Evolutionary conservation across 2,888 invertebrate species (phyloP).

Genomic region (Cantharis flavilabris): DNA sequence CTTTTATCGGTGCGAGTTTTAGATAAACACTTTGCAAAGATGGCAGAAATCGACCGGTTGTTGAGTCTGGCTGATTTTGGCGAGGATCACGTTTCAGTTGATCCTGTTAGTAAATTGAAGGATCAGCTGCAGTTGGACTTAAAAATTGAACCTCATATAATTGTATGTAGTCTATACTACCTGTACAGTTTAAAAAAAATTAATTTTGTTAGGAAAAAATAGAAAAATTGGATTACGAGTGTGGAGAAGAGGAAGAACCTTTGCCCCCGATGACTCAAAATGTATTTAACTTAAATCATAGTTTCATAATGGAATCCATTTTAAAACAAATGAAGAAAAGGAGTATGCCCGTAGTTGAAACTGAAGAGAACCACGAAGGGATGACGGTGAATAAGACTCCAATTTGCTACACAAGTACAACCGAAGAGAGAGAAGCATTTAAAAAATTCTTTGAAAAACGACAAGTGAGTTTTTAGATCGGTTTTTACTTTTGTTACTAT

Average conservation of each 20-base stretch:
- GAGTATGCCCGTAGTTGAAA: constrained; percentile 40
- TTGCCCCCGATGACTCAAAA: constrained; percentile 73
- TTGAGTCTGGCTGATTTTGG: constrained; percentile 70
- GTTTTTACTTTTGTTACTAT: not conserved
- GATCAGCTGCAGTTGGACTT: constrained; percentile 55
- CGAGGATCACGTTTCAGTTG: constrained; percentile 63
- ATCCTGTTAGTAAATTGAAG: constrained; percentile 46
- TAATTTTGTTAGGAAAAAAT: constrained; percentile 23
- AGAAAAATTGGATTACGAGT: constrained; percentile 38
- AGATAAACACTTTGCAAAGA: constrained; percentile 63
- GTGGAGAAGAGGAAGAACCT: constrained; percentile 43
- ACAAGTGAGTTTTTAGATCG: constrained; percentile 49
- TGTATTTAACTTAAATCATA: constrained; percentile 72
- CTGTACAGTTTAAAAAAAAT: not conserved
- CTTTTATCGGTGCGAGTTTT: constrained; percentile 21
- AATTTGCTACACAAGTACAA: constrained; percentile 40
- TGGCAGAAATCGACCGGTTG: constrained; percentile 64
- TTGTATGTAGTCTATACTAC: constrained; percentile 47
- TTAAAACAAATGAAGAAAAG: constrained; percentile 44
- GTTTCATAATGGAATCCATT: constrained; percentile 62
- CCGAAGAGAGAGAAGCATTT: constrained; percentile 58
- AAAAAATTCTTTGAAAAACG: constrained; percentile 61
- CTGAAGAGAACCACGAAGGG: not conserved
- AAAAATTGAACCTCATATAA: constrained; percentile 58
- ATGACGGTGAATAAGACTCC: constrained; percentile 39